Percentiles rank a stretch among this genome's conserved stretches.
Evolutionary conservation across 35 echinoderm and acorn worm genomes (phyloP).

Genomic region (Heliocidaris tuberculata): DNA sequence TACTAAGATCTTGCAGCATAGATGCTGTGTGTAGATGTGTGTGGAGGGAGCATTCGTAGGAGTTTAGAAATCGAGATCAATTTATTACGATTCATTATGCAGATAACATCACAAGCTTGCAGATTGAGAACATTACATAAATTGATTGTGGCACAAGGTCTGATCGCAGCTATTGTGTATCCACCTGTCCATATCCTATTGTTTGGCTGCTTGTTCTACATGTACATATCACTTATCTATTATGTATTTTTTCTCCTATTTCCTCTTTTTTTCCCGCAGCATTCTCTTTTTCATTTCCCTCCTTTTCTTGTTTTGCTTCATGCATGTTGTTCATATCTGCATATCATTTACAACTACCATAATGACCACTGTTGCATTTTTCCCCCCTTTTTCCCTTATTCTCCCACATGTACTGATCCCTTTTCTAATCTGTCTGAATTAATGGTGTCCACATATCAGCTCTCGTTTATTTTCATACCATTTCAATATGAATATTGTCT

Average conservation of each 20-base stretch:
- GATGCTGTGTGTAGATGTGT: background rate
- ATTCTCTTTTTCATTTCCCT: background rate
- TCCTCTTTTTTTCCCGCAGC: background rate
- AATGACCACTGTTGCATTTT: too few relatives aligned
- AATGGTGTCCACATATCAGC: background rate
- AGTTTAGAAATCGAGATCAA: background rate
- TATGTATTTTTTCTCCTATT: background rate
- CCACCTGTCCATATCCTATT: background rate
- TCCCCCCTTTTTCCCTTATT: too few relatives aligned
- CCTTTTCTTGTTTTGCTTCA: background rate
- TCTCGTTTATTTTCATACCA: background rate
- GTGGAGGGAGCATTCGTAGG: background rate
- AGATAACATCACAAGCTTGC: too few relatives aligned
- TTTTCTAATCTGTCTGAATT: background rate
- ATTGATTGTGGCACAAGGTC: background rate
- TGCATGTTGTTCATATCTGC: background rate
- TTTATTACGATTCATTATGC: background rate
- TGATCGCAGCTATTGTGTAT: background rate
- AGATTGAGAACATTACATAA: background rate
- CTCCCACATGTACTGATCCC: too few relatives aligned
- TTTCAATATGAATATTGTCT: background rate
- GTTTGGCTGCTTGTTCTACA: background rate
- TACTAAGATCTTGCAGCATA: background rate
- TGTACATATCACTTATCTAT: background rate
- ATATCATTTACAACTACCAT: too few relatives aligned